Conservation (phyloP, 35 echinoderm and acorn worm genomes). For the Ophioderma brevispina region DNA sequence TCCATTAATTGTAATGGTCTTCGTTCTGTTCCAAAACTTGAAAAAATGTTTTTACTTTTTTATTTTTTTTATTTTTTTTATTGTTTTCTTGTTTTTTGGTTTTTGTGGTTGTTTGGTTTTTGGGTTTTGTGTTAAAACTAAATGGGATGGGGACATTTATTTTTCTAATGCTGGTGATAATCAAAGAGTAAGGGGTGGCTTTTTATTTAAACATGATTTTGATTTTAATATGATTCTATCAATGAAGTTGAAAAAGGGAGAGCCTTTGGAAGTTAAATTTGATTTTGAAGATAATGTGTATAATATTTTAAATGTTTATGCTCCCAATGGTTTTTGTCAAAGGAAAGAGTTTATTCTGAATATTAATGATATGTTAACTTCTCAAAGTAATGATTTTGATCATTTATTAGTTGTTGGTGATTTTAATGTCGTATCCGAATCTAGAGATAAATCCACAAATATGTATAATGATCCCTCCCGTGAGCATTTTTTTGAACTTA, state of each 20-base stretch:
- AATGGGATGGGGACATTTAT: not conserved
- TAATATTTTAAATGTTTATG: not conserved
- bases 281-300: not conserved
- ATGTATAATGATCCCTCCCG: no score
- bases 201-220: not conserved
- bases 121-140: not conserved
- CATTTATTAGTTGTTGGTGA: no score
- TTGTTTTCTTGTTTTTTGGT: not conserved
- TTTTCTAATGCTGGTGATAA: not conserved
- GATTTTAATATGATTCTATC: not conserved
- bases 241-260: not conserved
- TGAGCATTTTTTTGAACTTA: no score
- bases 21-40: not conserved
- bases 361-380: no score
- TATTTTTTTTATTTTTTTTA: not conserved
- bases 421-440: no score
- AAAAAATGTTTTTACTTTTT: conserved; percentile 4
- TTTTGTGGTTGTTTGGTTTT: not conserved
- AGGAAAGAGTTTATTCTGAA: no score
- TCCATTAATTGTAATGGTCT: conserved; percentile 35
- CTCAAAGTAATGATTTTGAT: no score
- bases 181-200: not conserved
- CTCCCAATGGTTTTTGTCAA: not conserved
- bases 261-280: not conserved
- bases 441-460: no score